phyloP scores from a whole-genome alignment of 2,113 vertebrate species.

The Heterochromis multidens region DNA sequence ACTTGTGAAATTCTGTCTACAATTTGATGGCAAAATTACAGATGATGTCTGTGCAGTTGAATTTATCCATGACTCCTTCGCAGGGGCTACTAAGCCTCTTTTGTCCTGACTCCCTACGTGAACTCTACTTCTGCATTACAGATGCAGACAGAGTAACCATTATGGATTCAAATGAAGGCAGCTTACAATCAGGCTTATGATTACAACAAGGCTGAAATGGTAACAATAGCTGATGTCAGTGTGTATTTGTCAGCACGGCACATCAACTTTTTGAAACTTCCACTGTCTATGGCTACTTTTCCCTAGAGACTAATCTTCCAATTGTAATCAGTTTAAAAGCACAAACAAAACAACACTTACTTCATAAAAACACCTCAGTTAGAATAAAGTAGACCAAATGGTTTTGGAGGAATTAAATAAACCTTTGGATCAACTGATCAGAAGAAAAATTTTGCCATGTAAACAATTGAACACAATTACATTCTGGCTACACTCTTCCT shows the following conservation, averaged over 20 bases:
- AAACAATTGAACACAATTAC: neutral
- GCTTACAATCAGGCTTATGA: constrained; percentile 31
- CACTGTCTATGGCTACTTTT: neutral
- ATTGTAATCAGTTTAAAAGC: neutral
- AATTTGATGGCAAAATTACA: constrained; percentile 36
- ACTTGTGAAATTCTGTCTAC: neutral
- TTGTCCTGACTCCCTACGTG: constrained; percentile 16
- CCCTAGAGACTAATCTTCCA: neutral
- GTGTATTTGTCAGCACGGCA: neutral
- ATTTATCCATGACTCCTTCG: constrained; percentile 13
- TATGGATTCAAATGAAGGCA: constrained; percentile 22
- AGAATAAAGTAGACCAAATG: neutral
- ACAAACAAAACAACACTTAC: neutral
- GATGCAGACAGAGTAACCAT: constrained; percentile 31
- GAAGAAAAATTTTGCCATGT: neutral
- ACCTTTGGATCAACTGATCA: neutral
- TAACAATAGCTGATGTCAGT: neutral
- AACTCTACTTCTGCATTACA: constrained; percentile 19
- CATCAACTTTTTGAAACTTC: neutral
- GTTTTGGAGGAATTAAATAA: neutral
- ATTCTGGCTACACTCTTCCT: accelerated
- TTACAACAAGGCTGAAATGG: neutral
- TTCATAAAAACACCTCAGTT: neutral
- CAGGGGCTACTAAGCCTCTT: neutral
- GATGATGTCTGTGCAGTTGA: neutral